Evolutionary conservation across 2,888 invertebrate species (phyloP).

Genomic region (Hypercompe scribonia): DNA sequence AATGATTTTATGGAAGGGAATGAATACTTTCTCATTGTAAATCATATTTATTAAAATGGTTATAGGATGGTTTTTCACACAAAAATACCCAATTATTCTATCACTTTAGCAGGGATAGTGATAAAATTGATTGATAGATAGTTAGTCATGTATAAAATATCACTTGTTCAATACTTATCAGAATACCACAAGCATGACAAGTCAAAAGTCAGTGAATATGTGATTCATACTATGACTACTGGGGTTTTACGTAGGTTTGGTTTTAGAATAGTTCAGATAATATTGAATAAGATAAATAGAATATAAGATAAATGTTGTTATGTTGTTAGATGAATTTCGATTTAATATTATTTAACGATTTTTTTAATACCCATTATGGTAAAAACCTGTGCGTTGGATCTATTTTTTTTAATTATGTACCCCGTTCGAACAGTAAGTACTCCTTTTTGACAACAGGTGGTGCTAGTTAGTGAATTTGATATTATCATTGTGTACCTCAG

Average conservation of each 20-base stretch:
- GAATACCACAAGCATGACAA: not conserved
- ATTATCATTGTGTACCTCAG: too few relatives aligned
- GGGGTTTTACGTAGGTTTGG: not conserved
- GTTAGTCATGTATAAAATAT: not conserved
- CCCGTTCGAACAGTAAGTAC: too few relatives aligned
- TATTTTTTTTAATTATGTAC: too few relatives aligned
- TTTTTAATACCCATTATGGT: too few relatives aligned
- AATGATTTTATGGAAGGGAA: not conserved
- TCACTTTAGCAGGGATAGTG: not conserved
- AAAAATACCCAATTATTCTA: not conserved
- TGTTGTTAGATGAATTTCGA: not conserved
- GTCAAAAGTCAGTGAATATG: not conserved
- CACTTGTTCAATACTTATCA: not conserved
- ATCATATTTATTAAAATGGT: too few relatives aligned
- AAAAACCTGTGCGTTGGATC: too few relatives aligned
- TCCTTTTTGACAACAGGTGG: too few relatives aligned
- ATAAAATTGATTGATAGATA: not conserved
- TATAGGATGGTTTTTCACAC: not conserved
- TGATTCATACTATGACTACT: conserved; percentile 7
- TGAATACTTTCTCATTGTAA: not conserved
- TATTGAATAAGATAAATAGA: not conserved
- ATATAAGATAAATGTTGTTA: not conserved
- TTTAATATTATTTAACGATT: not conserved
- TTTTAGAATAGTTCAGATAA: not conserved
- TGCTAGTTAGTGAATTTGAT: too few relatives aligned